Evolutionary conservation across 1,140 invertebrate species (phyloP), one percentile per base, ranked within the genome.

Genomic region (Bathynomus jamesi): DNA sequence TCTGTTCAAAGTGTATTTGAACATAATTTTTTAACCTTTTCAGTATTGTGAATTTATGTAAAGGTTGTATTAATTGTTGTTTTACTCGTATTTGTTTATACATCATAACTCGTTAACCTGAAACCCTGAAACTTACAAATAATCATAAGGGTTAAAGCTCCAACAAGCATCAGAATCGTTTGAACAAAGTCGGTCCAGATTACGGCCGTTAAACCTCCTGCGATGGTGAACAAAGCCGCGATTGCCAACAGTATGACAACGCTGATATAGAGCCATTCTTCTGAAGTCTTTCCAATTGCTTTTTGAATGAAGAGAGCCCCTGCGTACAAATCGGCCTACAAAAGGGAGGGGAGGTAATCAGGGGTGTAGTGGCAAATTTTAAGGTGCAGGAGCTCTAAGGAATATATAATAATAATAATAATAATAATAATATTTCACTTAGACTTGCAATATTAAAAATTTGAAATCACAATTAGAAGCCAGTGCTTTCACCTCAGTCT

Each of bases 171-270:
- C 31, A 86, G 84, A 72, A 87, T 79, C 0, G 85, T 86, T 78
- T 87, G 86, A 3, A 86, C 83, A 75, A 84, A 85, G 78, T 87
- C 86, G 7, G 86, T 87, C 84, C 84, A 87, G 29, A 87, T 86
- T 4, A 87, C 86, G 69, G 85, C 84, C 7, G 84, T 83, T 28
- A 87, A 79, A 7, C 86, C 85, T 62, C 85, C 82, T 24, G 81
- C 79, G 29, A 83, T 81, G 11, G 85, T 86, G 76, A 85, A 86
- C 4, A 86, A 21, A 8, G 81, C 84, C 5, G 85, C 84, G 32
- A 86, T 81, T 10, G 80, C 77, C 5, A 86, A 80, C 0, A 86
- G 79, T 27, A 84, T 81, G 0, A 82, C 74, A 21, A 86, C 84
- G 28, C 84, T 81, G 11, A 85, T 25, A 78, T 86, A 86, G 74